Percentiles rank a stretch among this genome's conserved stretches.
These are phyloP conservation scores for Brachyistius frenatus DNA, from an alignment of 2,113 vertebrate species.

Conservation along the genomic window DNA sequence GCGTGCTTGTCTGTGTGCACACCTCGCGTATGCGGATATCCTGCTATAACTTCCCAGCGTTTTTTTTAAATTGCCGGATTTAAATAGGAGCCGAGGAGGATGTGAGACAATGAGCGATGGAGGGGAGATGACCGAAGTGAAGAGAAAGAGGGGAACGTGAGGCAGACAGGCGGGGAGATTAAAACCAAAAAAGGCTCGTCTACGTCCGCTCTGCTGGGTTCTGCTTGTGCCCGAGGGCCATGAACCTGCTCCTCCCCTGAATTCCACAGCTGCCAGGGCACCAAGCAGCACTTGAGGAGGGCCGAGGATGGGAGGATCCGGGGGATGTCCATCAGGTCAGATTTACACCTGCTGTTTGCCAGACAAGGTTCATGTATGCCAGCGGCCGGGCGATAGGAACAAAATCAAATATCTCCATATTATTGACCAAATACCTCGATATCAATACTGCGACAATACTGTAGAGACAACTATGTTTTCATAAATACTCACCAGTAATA, in stretches of 20 bases:
- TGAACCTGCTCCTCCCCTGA: constrained; percentile 51
- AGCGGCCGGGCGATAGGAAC: no score
- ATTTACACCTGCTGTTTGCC: not conserved
- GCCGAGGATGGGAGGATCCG: not conserved
- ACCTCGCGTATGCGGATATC: constrained; percentile 46
- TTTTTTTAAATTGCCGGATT: constrained; percentile 67
- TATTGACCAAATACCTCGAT: no score
- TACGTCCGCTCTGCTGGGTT: constrained; percentile 48
- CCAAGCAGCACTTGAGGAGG: constrained; percentile 19
- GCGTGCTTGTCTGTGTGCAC: constrained; percentile 39
- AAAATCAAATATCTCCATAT: no score
- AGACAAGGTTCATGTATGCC: not conserved
- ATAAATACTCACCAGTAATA: no score
- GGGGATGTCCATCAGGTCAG: constrained; percentile 6
- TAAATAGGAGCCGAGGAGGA: constrained; percentile 39
- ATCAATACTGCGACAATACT: no score
- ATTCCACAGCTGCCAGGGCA: constrained; percentile 64
- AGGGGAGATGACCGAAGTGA: constrained; percentile 5
- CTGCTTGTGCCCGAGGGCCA: constrained; percentile 51
- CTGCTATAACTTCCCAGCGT: constrained; percentile 43
- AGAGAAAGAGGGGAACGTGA: constrained; percentile 16
- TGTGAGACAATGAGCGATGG: constrained; percentile 36
- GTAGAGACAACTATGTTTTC: no score
- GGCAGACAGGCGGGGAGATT: constrained; percentile 10
- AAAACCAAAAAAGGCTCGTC: constrained; percentile 34